Evolutionary conservation across 2,888 invertebrate species (phyloP).

Genomic region (Euclidia mi): DNA sequence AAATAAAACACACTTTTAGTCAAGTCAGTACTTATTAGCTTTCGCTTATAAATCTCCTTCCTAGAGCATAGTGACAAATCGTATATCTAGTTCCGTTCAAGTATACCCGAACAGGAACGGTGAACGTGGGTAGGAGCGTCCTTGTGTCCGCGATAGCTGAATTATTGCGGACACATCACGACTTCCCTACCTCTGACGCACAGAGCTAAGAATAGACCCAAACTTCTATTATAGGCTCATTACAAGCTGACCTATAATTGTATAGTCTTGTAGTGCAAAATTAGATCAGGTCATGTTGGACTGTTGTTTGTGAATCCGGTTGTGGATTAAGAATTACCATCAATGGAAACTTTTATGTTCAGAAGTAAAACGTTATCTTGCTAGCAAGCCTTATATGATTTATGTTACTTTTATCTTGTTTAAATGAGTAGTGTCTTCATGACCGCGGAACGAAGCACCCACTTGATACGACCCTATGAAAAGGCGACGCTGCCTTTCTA

Average conservation of each 20-base stretch:
- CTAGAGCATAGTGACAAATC: constrained; percentile 14
- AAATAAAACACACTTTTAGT: too few species aligned
- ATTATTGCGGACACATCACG: constrained; percentile 75
- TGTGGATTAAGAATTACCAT: constrained; percentile 39
- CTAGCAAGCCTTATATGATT: neutral
- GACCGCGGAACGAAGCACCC: too few species aligned
- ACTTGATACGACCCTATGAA: too few species aligned
- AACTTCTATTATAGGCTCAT: too few species aligned
- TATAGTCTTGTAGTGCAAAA: too few species aligned
- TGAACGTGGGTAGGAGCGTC: constrained; percentile 60
- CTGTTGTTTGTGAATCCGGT: too few species aligned
- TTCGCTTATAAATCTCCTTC: neutral
- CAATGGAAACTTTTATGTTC: constrained; percentile 37
- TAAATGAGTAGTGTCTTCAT: too few species aligned
- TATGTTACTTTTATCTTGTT: neutral
- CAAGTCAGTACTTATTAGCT: neutral
- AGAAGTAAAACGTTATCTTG: neutral
- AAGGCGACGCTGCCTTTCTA: too few species aligned
- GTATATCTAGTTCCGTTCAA: constrained; percentile 36
- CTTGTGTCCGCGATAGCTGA: constrained; percentile 71
- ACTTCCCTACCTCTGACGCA: constrained; percentile 68
- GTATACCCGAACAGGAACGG: constrained; percentile 41
- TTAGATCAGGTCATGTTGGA: too few species aligned
- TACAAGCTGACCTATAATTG: too few species aligned
- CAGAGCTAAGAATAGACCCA: constrained; percentile 36